Base-by-base conservation (phyloP, 2,888 invertebrate genomes). In the Nomada lathburiana region DNA sequence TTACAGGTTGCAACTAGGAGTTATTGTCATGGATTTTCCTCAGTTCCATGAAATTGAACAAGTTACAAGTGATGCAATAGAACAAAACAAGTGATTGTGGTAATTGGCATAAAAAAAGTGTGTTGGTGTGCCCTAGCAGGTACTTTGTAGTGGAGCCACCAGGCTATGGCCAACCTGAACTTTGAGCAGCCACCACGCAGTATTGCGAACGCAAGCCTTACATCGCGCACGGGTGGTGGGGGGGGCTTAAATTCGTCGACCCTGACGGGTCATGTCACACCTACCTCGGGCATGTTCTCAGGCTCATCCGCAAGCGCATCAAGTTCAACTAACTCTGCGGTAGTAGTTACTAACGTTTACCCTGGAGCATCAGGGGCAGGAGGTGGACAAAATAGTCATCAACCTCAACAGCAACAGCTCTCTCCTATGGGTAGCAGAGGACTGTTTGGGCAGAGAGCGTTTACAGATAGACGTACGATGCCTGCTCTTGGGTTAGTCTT, bases 161-260 rank as follows among this genome's bases (percentile, higher is more conserved):
- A 95, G 97, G 97, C 96, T 96, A 98, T 98, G 97, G 98, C 98
- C 95, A 98, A 97, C 96, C 96, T 98, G 96, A 98, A 98, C 95
- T 97, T 97, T 95, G 97, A 97, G 94, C 97, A 97, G 95, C 96
- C 97, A 92, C 97, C 97, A 94, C 96, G 98, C 95, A 98, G 97
- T 95, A 96, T 98, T 95, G 97, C 97, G 94, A 97, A 97, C 94
- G 96, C 95, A 92, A 96, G 96, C 94, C 95, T 96, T 93, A 95
- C 95, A 92, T 95, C 96, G 94, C 95, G 95, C 85, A 95, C 95
- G 94, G 95, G 95, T 92, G 95, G 96, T 92, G 95, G 95, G 94
- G 96, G 96, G 93, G 96, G 96, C 93, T 95, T 94, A 86, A 93
- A 91, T 89, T 91, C 92, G 73, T 92, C 95, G 94, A 95, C 96